Evolutionary conservation across 64 coral and sea anemone genomes (phyloP).

Genomic region (Hydrozoanthus tunicans): DNA sequence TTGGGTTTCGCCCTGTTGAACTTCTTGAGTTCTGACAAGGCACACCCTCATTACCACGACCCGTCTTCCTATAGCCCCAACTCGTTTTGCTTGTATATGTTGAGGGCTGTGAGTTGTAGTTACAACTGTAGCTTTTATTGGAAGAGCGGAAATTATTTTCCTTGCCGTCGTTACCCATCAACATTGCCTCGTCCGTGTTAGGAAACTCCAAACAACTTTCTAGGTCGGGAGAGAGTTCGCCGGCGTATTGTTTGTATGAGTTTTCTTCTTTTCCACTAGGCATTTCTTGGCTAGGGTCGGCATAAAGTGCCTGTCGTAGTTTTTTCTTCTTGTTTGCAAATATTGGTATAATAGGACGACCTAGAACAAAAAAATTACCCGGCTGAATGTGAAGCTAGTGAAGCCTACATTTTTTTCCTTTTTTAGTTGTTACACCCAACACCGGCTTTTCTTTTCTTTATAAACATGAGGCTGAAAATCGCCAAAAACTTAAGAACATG

Average conservation of each 20-base stretch:
- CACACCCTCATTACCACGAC: not conserved
- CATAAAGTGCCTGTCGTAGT: slow-evolving; percentile 48
- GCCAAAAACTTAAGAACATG: too few relatives aligned
- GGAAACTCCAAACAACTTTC: slow-evolving; percentile 16
- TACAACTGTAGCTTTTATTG: not conserved
- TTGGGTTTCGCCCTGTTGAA: slow-evolving; percentile 6
- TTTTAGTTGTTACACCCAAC: too few relatives aligned
- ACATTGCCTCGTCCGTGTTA: slow-evolving; percentile 6
- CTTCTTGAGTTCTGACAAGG: not conserved
- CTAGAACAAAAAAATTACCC: not conserved
- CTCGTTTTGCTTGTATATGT: not conserved
- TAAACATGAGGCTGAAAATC: too few relatives aligned
- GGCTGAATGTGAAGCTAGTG: not conserved
- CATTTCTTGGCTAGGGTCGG: slow-evolving; percentile 54
- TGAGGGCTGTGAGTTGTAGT: not conserved
- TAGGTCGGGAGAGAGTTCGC: not conserved
- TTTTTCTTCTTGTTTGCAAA: slow-evolving; percentile 59
- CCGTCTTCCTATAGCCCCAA: not conserved
- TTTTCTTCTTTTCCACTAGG: slow-evolving; percentile 11
- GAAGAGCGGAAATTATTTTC: not conserved
- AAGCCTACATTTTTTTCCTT: not conserved
- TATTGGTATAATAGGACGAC: slow-evolving; percentile 47
- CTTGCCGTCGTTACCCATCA: not conserved
- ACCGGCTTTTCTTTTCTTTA: too few relatives aligned
- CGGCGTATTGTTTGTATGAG: not conserved